These are phyloP conservation scores for Athripsodes cinereus DNA, from an alignment of 2,888 invertebrate species.

Conservation along the genomic window DNA sequence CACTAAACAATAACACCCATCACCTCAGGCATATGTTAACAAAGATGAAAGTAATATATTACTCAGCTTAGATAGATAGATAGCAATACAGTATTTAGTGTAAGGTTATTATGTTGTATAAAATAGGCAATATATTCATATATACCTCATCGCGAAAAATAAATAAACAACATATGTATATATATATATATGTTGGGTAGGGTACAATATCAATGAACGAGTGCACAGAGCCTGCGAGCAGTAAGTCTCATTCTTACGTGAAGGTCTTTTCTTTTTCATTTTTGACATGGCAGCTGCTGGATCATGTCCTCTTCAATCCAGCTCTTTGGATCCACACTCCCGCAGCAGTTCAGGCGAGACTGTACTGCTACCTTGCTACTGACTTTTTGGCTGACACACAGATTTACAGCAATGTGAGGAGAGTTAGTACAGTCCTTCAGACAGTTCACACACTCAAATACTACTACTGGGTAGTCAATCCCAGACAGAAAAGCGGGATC, in stretches of 20 bases:
- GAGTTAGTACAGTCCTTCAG: conserved; percentile 96
- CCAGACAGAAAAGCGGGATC: conserved; percentile 90
- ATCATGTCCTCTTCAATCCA: conserved; percentile 99
- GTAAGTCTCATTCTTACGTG: conserved; percentile 55
- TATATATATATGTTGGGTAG: background rate
- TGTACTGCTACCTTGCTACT: conserved; percentile 98
- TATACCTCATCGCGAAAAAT: too few species aligned
- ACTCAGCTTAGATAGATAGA: too few species aligned
- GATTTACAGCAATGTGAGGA: conserved; percentile 92
- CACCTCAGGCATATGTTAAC: too few species aligned
- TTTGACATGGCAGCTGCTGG: conserved; percentile 92
- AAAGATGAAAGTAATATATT: too few species aligned
- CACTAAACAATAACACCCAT: too few species aligned
- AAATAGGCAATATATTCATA: conserved; percentile 8
- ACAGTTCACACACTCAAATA: conserved; percentile 98
- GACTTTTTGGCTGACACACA: conserved; percentile 97
- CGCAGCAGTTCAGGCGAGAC: conserved; percentile 87
- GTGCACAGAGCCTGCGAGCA: conserved; percentile 49
- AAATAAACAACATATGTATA: background rate
- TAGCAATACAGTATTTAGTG: too few species aligned
- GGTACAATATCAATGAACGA: conserved; percentile 20
- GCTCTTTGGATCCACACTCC: conserved; percentile 98
- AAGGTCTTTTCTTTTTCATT: conserved; percentile 88
- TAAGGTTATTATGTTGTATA: background rate
- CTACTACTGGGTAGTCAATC: conserved; percentile 99